Conservation (phyloP, 2,797 vertebrate species). For the Clarias laeviceps region DNA sequence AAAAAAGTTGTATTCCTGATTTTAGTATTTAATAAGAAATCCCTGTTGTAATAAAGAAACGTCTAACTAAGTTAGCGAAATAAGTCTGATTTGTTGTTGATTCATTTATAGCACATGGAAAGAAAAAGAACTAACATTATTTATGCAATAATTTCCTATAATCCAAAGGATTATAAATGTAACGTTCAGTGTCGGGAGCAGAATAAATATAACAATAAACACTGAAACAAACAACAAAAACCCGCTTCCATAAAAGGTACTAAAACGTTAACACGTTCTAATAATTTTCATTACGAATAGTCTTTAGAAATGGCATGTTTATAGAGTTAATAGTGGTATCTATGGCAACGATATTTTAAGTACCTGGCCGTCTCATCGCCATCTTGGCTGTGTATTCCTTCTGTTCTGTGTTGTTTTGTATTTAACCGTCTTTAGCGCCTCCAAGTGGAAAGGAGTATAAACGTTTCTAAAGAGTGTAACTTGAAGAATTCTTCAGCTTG, state of each 20-base stretch:
- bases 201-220: not conserved
- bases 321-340: conserved; percentile 7
- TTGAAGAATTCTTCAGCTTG: no score
- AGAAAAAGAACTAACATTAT: not conserved
- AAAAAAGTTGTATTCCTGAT: not conserved
- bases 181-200: not conserved
- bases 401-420: not conserved
- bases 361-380: conserved; percentile 63
- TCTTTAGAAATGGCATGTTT: not conserved
- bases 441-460: conserved; percentile 52
- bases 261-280: not conserved
- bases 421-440: conserved; percentile 26
- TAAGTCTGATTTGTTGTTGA: not conserved
- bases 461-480: not conserved
- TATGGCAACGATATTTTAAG: conserved; percentile 67
- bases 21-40: not conserved
- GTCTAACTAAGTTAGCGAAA: not conserved
- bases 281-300: not conserved
- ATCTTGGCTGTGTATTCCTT: conserved; percentile 60
- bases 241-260: not conserved
- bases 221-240: not conserved
- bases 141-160: not conserved
- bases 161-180: not conserved
- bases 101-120: not conserved
- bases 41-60: not conserved